phyloP scores from a whole-genome alignment of 2,888 invertebrate genomes.

The Phortica magna region DNA sequence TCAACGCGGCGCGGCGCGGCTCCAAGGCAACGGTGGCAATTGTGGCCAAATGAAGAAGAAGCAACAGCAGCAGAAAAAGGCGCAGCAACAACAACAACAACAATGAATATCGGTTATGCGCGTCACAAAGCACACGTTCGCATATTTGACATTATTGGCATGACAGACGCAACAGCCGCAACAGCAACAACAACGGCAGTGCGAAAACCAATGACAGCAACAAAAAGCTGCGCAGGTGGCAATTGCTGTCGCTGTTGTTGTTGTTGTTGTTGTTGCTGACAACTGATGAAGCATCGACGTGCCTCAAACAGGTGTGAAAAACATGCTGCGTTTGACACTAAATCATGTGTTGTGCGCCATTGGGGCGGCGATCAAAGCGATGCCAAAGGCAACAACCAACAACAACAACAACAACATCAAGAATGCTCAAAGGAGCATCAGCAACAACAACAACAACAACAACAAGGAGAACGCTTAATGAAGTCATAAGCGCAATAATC shows the following conservation, averaged over 20 bases:
- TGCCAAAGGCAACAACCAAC: conserved; percentile 35
- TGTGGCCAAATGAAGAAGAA: not conserved
- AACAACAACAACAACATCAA: not conserved
- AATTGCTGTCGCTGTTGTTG: conserved; percentile 24
- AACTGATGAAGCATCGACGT: conserved; percentile 26
- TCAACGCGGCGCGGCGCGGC: not conserved
- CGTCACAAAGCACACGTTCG: conserved; percentile 30
- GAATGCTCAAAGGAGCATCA: not conserved
- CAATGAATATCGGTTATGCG: conserved; percentile 6
- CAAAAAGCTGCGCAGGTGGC: conserved; percentile 26
- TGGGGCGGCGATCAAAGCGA: conserved; percentile 25
- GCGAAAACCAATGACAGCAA: conserved; percentile 8
- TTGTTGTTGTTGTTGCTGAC: conserved; percentile 35
- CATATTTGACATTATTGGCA: conserved; percentile 70
- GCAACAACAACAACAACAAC: not conserved
- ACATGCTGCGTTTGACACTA: conserved; percentile 62
- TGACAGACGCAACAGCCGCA: conserved; percentile 56
- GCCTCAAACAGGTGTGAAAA: conserved; percentile 62
- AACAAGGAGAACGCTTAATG: conserved; percentile 53
- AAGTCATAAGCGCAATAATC: conserved; percentile 54
- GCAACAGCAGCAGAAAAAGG: conserved; percentile 6
- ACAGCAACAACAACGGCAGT: not conserved
- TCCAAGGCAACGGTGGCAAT: conserved; percentile 32
- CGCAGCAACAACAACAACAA: conserved; percentile 24
- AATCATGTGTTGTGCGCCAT: conserved; percentile 67